A percentile compares a stretch with the other conserved stretches of the same genome.
Evolutionary conservation across 1,140 invertebrate genomes (phyloP).

Genomic region (Drosophila punjabiensis): DNA sequence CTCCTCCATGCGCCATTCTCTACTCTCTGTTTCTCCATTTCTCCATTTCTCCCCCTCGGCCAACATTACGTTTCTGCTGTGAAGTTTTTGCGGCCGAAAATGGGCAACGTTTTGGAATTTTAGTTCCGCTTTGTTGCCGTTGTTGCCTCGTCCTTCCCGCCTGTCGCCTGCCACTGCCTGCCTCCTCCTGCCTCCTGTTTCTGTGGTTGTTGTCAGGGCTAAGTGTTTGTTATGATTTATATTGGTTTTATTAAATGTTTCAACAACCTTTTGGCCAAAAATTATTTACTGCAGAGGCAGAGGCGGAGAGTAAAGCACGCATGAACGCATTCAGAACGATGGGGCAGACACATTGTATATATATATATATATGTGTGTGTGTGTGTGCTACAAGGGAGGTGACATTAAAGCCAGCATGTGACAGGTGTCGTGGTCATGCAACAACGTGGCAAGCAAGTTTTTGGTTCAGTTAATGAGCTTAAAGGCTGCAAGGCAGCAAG

Average conservation of each 20-base stretch:
- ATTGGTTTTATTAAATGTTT: slow-evolving; percentile 84
- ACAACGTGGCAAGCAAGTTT: slow-evolving; percentile 40
- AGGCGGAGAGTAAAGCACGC: slow-evolving; percentile 36
- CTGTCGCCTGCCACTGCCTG: background rate
- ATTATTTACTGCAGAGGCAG: slow-evolving; percentile 71
- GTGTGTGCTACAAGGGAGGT: slow-evolving; percentile 1
- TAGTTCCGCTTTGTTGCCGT: slow-evolving; percentile 80
- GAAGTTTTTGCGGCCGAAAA: slow-evolving; percentile 79
- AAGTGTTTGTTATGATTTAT: slow-evolving; percentile 84
- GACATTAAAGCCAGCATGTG: slow-evolving; percentile 39
- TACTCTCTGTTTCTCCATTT: background rate
- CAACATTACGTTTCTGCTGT: slow-evolving; percentile 42
- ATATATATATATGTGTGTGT: background rate
- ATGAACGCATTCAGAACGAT: slow-evolving; percentile 39
- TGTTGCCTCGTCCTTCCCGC: too few species aligned
- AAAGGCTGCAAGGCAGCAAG: slow-evolving; percentile 16
- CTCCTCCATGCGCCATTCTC: background rate
- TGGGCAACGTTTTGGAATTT: slow-evolving; percentile 82
- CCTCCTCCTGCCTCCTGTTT: slow-evolving; percentile 12
- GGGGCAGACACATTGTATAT: slow-evolving; percentile 12
- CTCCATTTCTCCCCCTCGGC: slow-evolving; percentile 6
- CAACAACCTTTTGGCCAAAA: slow-evolving; percentile 80
- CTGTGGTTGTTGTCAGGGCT: slow-evolving; percentile 66
- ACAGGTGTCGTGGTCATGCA: slow-evolving; percentile 32
- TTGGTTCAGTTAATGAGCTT: slow-evolving; percentile 45